phyloP scores from a whole-genome alignment of 2,113 vertebrate genomes.

The Marmota monax region DNA sequence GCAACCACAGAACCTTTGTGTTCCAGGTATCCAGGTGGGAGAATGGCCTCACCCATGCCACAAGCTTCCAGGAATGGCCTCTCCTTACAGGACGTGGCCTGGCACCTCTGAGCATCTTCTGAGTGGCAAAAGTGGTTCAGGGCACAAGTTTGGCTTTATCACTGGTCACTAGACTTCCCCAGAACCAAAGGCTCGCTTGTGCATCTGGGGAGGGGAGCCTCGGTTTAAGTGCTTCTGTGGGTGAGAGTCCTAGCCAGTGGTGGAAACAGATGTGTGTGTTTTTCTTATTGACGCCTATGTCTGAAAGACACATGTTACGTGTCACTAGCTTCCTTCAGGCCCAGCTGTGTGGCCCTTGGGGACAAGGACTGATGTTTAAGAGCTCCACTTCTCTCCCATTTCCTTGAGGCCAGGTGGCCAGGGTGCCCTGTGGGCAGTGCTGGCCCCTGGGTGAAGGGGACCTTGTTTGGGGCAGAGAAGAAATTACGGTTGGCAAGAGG shows the following conservation, averaged over 20 bases:
- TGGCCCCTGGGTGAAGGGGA: background rate
- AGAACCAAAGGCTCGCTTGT: background rate
- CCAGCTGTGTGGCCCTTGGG: background rate
- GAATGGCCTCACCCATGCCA: background rate
- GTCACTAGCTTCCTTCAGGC: conserved; percentile 10
- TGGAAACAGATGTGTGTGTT: conserved; percentile 4
- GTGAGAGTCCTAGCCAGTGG: background rate
- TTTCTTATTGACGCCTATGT: background rate
- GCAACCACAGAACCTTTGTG: too few species aligned
- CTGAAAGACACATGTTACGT: conserved; percentile 51
- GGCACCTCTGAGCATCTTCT: background rate
- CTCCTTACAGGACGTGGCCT: background rate
- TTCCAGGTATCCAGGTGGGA: background rate
- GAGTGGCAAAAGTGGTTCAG: background rate
- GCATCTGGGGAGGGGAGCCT: background rate
- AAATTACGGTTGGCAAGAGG: background rate
- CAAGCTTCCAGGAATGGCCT: background rate
- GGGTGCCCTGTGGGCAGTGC: background rate
- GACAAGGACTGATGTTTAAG: background rate
- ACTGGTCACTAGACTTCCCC: fast-evolving
- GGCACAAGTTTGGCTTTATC: background rate
- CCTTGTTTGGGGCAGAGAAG: conserved; percentile 40
- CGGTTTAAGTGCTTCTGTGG: conserved; percentile 18
- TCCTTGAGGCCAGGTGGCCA: background rate
- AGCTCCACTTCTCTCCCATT: background rate